Evolutionary conservation across 1,140 invertebrate genomes (phyloP).

Genomic region (Teleogryllus occipitalis): DNA sequence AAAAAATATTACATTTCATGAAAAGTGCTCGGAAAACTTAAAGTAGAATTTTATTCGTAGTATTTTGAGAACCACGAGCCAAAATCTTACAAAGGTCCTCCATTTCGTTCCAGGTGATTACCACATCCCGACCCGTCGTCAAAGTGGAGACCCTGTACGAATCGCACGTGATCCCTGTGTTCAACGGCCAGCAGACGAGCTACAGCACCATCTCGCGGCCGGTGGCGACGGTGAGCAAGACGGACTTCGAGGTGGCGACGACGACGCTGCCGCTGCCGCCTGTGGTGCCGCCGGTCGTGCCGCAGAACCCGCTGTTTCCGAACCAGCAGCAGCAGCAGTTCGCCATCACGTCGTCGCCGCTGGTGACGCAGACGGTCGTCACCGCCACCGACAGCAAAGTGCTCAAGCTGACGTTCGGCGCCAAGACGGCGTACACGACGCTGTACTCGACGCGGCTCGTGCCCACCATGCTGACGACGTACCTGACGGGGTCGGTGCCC

Average conservation of each 20-base stretch:
- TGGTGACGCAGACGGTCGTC: conserved; percentile 68
- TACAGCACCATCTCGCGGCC: conserved; percentile 67
- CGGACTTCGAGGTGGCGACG: conserved; percentile 64
- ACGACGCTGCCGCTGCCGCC: conserved; percentile 49
- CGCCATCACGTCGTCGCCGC: conserved; percentile 68
- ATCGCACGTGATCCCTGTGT: conserved; percentile 67
- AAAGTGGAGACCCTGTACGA: conserved; percentile 70
- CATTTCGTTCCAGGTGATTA: conserved; percentile 16
- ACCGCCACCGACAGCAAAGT: conserved; percentile 74
- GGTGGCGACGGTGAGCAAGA: conserved; percentile 57
- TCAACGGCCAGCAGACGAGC: conserved; percentile 61
- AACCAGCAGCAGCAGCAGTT: conserved; percentile 53
- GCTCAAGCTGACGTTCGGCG: conserved; percentile 77
- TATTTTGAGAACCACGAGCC: too few species aligned
- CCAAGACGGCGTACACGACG: conserved; percentile 79
- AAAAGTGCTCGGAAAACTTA: too few species aligned
- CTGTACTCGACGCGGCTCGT: conserved; percentile 76
- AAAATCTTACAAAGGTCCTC: background rate
- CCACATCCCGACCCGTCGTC: conserved; percentile 22
- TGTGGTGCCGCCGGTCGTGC: conserved; percentile 39
- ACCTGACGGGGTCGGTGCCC: conserved; percentile 66
- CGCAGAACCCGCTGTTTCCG: conserved; percentile 41
- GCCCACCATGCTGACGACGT: conserved; percentile 71
- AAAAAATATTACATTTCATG: too few species aligned
- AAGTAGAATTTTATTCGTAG: too few species aligned